Percentiles rank a stretch among this genome's conserved stretches.
These are phyloP conservation scores for Eupithecia inturbata DNA, from an alignment of 2,888 invertebrate species.

Conservation along the genomic window DNA sequence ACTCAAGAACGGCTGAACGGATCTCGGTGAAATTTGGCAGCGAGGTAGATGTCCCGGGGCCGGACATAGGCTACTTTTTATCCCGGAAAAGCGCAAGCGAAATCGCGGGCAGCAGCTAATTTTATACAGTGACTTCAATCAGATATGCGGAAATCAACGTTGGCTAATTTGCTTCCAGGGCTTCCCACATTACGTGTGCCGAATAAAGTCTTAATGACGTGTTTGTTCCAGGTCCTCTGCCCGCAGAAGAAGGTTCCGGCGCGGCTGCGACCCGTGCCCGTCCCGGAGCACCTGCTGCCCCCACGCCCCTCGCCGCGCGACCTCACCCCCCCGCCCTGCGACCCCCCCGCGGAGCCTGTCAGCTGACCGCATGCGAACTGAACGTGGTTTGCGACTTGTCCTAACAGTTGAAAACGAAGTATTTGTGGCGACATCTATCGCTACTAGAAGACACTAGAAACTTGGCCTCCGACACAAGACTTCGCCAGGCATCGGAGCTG, in stretches of 20 bases:
- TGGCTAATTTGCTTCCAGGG: no score
- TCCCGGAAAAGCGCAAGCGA: no score
- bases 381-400: neutral
- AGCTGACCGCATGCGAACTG: neutral
- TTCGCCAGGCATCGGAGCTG: no score
- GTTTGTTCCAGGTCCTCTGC: constrained; percentile 59
- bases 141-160: no score
- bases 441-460: neutral
- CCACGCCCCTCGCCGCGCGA: constrained; percentile 43
- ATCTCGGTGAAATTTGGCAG: no score
- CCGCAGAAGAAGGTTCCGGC: constrained; percentile 92
- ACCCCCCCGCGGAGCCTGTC: constrained; percentile 34
- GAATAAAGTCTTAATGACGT: neutral
- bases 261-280: constrained; percentile 89
- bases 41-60: no score
- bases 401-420: constrained; percentile 1
- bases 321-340: constrained; percentile 29
- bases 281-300: constrained; percentile 89
- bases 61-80: no score
- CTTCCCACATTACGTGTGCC: no score
- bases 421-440: neutral
- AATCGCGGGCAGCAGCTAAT: no score
- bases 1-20: no score
- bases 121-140: no score
- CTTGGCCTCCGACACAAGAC: neutral